Evolutionary conservation across 2,797 vertebrate species (phyloP).

Genomic region (Cyprinodon diabolis): DNA sequence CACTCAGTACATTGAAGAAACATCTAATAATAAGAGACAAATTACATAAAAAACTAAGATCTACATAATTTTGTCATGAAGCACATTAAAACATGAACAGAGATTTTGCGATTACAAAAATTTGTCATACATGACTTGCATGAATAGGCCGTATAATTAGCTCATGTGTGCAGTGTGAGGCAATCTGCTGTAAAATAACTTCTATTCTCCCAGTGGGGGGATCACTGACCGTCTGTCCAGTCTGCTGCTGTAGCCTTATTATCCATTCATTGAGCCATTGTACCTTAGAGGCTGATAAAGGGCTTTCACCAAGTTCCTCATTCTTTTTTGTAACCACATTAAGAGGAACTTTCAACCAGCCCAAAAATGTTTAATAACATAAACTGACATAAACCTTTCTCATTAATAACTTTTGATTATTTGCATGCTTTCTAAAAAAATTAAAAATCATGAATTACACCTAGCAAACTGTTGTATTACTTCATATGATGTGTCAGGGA

Average conservation of each 20-base stretch:
- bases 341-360: background rate
- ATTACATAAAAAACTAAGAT: constrained; percentile 48
- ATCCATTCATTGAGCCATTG: constrained; percentile 53
- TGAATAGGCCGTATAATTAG: constrained; percentile 77
- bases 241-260: constrained; percentile 56
- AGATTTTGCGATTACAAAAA: constrained; percentile 68
- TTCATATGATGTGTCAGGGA: background rate
- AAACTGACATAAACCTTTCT: background rate
- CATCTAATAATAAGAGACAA: constrained; percentile 29
- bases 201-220: constrained; percentile 63
- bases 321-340: constrained; percentile 10
- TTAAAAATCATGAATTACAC: background rate
- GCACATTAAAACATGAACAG: constrained; percentile 53
- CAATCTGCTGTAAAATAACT: constrained; percentile 76
- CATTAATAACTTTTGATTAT: background rate
- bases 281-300: constrained; percentile 43
- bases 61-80: constrained; percentile 48
- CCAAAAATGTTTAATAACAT: background rate
- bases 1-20: constrained; percentile 7
- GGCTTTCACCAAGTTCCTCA: constrained; percentile 27
- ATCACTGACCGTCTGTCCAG: constrained; percentile 72
- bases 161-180: constrained; percentile 70
- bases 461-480: background rate
- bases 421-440: background rate
- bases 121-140: constrained; percentile 69